These are phyloP conservation scores for Magallana nippona DNA, from an alignment of 2,888 invertebrate genomes.

Conservation along the genomic window DNA sequence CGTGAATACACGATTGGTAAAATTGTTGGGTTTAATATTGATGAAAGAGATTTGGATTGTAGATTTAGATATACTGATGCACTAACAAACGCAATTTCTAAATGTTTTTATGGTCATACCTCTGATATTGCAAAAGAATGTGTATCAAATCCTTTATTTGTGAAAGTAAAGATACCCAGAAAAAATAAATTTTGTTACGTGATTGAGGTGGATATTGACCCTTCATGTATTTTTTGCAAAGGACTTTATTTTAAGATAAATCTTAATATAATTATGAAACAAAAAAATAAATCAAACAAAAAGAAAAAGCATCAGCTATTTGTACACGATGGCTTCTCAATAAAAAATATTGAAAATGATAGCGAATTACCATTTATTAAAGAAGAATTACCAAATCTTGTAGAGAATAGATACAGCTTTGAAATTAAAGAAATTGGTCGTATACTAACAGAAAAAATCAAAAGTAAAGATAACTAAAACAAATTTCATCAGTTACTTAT, in stretches of 20 bases:
- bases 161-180: neutral
- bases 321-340: neutral
- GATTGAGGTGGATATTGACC: conserved; percentile 39
- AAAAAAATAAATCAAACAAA: neutral
- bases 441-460: no score
- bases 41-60: neutral
- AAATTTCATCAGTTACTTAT: no score
- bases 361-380: neutral
- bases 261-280: neutral
- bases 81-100: neutral
- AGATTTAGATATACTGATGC: conserved; percentile 26
- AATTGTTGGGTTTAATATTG: conserved; percentile 18
- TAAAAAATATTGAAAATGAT: neutral
- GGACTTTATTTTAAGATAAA: neutral
- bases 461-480: no score
- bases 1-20: conserved; percentile 20
- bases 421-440: no score
- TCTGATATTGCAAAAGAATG: conserved; percentile 9
- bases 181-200: neutral
- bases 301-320: neutral
- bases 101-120: neutral
- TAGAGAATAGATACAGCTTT: no score
- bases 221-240: neutral
- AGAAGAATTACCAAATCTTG: no score
- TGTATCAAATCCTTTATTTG: conserved; percentile 29